A percentile compares a stretch with the other conserved stretches of the same genome.
Evolutionary conservation across 2,113 vertebrate species (phyloP).

Genomic region (Tympanuchus pallidicinctus): DNA sequence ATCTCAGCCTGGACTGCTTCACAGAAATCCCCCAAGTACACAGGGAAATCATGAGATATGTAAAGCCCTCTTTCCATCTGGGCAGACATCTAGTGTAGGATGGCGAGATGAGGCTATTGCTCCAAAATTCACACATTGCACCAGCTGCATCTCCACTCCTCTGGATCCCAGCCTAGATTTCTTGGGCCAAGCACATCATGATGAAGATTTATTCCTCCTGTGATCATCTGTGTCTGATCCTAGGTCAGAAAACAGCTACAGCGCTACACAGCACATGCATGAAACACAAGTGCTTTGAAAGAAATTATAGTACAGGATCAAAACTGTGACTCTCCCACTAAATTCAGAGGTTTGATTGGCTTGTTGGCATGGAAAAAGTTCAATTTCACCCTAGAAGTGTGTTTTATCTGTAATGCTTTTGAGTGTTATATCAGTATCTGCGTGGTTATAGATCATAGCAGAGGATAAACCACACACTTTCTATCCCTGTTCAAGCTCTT

Average conservation of each 20-base stretch:
- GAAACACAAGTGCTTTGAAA: slow-evolving; percentile 12
- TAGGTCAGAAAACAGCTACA: slow-evolving; percentile 32
- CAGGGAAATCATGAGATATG: background rate
- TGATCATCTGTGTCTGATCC: slow-evolving; percentile 1
- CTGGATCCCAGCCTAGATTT: background rate
- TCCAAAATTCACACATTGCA: background rate
- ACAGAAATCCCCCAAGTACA: background rate
- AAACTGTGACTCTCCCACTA: background rate
- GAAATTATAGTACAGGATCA: background rate
- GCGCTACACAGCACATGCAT: background rate
- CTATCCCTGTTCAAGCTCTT: background rate
- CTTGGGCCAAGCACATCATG: background rate
- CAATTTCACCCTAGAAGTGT: background rate
- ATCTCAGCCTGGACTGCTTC: background rate
- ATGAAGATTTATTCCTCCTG: slow-evolving; percentile 18
- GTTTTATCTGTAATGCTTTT: background rate
- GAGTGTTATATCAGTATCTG: background rate
- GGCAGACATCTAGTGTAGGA: background rate
- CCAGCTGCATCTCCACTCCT: background rate
- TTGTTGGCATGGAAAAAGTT: background rate
- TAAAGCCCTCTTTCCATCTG: background rate
- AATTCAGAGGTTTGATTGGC: background rate
- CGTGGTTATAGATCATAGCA: background rate
- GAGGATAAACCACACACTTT: background rate
- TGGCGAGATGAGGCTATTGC: background rate